Percentiles rank a stretch among this genome's conserved stretches.
phyloP scores from a whole-genome alignment of 2,888 invertebrate species.

The Dicyrtoma fusca region DNA sequence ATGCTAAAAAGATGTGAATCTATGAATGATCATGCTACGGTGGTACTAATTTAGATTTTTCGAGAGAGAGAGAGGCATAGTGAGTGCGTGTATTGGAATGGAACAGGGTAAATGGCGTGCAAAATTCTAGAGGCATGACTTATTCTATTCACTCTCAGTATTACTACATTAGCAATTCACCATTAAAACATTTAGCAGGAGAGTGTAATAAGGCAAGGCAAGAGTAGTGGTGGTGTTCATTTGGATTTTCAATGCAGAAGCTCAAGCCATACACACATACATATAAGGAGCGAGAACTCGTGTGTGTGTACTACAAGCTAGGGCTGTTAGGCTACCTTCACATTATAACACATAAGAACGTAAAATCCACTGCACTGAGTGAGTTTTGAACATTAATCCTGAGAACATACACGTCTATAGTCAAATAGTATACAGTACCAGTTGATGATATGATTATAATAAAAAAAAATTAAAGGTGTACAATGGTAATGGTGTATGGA shows the following conservation, averaged over 20 bases:
- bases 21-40: not conserved
- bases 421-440: not conserved
- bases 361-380: no score
- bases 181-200: no score
- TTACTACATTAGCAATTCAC: not conserved
- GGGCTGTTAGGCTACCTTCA: no score
- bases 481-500: slow-evolving; percentile 24
- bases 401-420: not conserved
- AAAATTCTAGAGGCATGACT: not conserved
- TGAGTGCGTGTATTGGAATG: slow-evolving; percentile 4
- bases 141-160: not conserved
- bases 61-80: not conserved
- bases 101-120: slow-evolving; percentile 7
- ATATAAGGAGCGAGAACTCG: not conserved
- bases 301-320: no score
- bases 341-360: no score
- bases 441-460: not conserved
- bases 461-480: slow-evolving; percentile 28
- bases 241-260: not conserved
- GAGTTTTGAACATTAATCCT: no score
- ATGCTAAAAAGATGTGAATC: not conserved
- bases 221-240: no score
- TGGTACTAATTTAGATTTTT: not conserved
- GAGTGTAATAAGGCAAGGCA: no score
- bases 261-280: not conserved